phyloP scores from a whole-genome alignment of 2,797 vertebrate genomes.

The Oreochromis mossambicus region DNA sequence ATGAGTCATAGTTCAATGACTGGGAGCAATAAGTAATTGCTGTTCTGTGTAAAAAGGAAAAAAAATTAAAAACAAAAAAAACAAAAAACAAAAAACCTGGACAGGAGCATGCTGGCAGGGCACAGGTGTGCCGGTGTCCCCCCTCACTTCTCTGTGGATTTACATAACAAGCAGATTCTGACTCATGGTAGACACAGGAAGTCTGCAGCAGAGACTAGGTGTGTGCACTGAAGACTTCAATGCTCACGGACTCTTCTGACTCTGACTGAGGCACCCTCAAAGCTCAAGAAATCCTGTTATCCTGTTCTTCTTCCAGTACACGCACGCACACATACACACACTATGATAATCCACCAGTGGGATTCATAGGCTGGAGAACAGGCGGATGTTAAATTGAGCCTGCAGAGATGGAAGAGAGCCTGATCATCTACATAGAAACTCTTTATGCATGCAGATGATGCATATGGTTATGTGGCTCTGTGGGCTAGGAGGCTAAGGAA shows the following conservation, averaged over 20 bases:
- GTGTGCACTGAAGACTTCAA: neutral
- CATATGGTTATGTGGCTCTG: neutral
- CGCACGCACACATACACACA: neutral
- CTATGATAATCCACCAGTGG: constrained; percentile 10
- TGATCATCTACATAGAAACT: constrained; percentile 3
- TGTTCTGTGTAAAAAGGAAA: neutral
- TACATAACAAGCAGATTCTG: constrained; percentile 38
- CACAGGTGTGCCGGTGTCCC: constrained; percentile 38
- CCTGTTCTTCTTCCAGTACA: constrained; percentile 5
- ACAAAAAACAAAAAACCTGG: neutral
- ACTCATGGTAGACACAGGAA: constrained; percentile 50
- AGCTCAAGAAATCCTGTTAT: constrained; percentile 14
- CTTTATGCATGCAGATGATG: neutral
- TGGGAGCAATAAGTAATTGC: neutral
- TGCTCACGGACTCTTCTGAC: neutral
- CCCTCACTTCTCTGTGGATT: neutral
- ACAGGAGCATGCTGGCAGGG: neutral
- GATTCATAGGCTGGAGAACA: constrained; percentile 18
- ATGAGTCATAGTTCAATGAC: constrained; percentile 14
- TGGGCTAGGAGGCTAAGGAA: neutral
- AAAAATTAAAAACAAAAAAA: neutral
- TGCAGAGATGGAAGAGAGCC: neutral
- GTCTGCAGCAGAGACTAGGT: constrained; percentile 12
- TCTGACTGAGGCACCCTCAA: constrained; percentile 9
- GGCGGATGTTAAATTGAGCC: constrained; percentile 40